Conservation (phyloP, 2,888 invertebrate genomes). For the Pseudoips prasinana region DNA sequence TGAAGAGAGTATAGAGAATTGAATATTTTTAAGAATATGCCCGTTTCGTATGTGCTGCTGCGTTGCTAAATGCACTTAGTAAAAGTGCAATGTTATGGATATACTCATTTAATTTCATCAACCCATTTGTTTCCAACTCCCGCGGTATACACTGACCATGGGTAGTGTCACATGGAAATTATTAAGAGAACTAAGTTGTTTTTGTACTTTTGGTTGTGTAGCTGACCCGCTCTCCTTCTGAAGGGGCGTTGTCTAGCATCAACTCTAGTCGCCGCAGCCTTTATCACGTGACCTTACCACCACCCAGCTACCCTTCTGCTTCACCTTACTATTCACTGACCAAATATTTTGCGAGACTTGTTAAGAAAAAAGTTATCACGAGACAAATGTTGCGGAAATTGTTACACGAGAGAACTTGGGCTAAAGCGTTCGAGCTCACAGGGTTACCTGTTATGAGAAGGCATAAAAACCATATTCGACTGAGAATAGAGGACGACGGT, state of each 20-base stretch:
- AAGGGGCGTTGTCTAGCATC: conserved; percentile 79
- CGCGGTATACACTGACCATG: no score
- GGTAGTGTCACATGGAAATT: no score
- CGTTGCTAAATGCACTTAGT: no score
- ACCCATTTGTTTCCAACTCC: no score
- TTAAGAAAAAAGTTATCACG: conserved; percentile 87
- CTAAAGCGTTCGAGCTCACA: conserved; percentile 71
- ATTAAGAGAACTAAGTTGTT: conserved; percentile 42
- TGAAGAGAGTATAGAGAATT: no score
- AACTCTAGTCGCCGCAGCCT: conserved; percentile 77
- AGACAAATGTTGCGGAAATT: conserved; percentile 88
- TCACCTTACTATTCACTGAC: conserved; percentile 90
- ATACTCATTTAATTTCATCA: no score
- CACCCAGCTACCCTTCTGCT: conserved; percentile 88
- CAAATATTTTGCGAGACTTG: conserved; percentile 88
- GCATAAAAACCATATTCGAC: conserved; percentile 69
- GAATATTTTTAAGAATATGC: no score
- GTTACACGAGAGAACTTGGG: conserved; percentile 84
- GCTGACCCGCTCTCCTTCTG: conserved; percentile 79
- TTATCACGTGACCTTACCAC: conserved; percentile 85
- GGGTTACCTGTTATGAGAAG: conserved; percentile 68
- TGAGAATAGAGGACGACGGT: conserved; percentile 69
- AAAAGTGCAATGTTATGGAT: no score
- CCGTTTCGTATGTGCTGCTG: no score
- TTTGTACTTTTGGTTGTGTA: conserved; percentile 64